Evolutionary conservation across 92 coral and sea anemone genomes (phyloP), one percentile per base, ranked within the genome.

Genomic region (Desmophyllum pertusum): DNA sequence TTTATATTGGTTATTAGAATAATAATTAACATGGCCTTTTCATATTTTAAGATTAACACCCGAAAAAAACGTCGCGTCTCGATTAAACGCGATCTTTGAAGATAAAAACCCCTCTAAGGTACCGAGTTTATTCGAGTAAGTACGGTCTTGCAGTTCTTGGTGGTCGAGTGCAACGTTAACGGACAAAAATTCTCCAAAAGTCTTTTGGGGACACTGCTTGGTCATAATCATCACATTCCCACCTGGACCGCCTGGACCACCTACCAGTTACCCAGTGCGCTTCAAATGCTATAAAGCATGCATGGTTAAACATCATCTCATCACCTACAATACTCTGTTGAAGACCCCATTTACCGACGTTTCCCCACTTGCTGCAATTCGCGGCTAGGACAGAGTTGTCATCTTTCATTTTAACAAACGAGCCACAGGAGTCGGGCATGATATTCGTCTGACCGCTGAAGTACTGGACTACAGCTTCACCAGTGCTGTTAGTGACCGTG

Each of bases 391-490:
- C 10, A 19, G 46, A 67, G 35, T 67, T 67, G 35, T 67, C 73
- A 4, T 33, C 40, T 37, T 67, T n/a, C 45, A 36, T 33, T 67
- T 43, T 33, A 19, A 14, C 73, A 17, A 33, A 67, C 0, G 42
- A 67, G 45, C 73, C 73, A 37, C 88, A 77, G 6, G 83, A 68
- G 31, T 29, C 8, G 2, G 88, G 83, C 48, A 19, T 15, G 14
- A 19, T 13, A 40, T 70, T 35, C 51, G 84, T 76, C 66, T 67
- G 84, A 40, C 84, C 63, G 10, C 76, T 78, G 50, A 85, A 75
- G 45, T 46, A 85, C 76, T 53, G 48, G 30, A 78, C 78, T 19
- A 78, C 89, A 33, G 78, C 84, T 29, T 59, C 80, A 14, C 87
- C 89, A 19, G 79, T 23, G 25, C 46, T 69, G 38, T 70, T 85